Evolutionary conservation across 35 echinoderm and acorn worm species (phyloP), one percentile per base, ranked within the genome.

Genomic region (Heliocidaris erythrogramma): DNA sequence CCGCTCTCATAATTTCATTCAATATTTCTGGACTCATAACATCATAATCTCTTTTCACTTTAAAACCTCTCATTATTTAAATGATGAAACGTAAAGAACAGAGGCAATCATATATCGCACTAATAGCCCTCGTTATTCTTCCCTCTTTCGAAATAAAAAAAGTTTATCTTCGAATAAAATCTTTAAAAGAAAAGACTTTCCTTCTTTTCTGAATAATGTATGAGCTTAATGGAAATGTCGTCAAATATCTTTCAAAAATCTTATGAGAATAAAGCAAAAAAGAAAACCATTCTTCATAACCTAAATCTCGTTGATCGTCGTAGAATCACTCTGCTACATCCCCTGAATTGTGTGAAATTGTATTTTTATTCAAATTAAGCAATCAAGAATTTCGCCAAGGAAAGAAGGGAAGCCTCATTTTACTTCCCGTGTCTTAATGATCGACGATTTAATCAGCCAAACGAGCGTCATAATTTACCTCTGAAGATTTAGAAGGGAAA

Each of bases 311-410:
- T 24, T 78, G 65, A 78, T 78, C 17, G 21, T 78, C 65, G 27
- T 78, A 0, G 27, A 18, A 78, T 78, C 65, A 27, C 65, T 7
- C 2, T n/a, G 27, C 65, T 78, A 24, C 18, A 78, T n/a, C 65
- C 16, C 65, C 65, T 78, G 27, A 78, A 21, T 78, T 18, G 21
- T 27, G 65, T 78, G 65, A 27, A 78, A 78, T n/a, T 78, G 65
- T 78, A 24, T 78, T 78, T 78, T 78, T 78, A 78, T 78, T 78
- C 65, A 78, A 78, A 78, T 78, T 78, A 78, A 78, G 65, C 65
- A 78, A 78, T 78, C 65, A 78, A n/a, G 65, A 78, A 78, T 78
- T 78, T 78, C 27, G 65, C 18, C 65, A 24, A 78, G 21, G 65
- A 78, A 78, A n/a, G 21, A 78, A n/a, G 27, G n/a, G 17, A 24